These are phyloP conservation scores for Notothenia coriiceps DNA, from an alignment of 2,113 vertebrate species.

Conservation along the genomic window DNA sequence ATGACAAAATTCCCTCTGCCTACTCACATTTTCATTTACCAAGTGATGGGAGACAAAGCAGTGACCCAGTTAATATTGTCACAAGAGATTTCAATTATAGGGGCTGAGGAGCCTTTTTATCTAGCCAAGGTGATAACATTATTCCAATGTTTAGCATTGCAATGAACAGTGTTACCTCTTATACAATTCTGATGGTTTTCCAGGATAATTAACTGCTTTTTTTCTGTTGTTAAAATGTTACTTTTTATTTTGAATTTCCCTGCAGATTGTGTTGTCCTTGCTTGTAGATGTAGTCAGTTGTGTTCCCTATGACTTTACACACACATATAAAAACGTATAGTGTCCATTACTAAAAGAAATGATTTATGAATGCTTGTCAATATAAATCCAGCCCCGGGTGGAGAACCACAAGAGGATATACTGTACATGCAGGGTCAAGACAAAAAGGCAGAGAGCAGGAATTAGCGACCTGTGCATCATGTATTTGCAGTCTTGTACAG, in stretches of 20 bases:
- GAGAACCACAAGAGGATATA: not conserved
- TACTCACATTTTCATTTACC: constrained; percentile 11
- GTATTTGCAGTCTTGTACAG: constrained; percentile 2
- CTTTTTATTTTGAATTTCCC: not conserved
- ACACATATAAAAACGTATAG: not conserved
- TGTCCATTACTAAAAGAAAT: not conserved
- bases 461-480: constrained; percentile 44
- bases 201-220: not conserved
- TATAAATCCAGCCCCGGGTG: constrained; percentile 39
- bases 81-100: constrained; percentile 28
- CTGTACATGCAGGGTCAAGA: not conserved
- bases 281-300: too few relatives aligned
- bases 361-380: constrained; percentile 13
- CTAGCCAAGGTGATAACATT: not conserved
- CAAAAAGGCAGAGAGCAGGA: constrained; percentile 34
- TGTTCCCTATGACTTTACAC: too few relatives aligned
- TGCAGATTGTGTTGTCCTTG: not conserved
- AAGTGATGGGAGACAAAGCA: constrained; percentile 7
- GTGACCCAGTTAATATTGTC: constrained; percentile 28
- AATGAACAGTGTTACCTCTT: not conserved
- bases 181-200: not conserved
- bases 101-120: not conserved
- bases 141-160: not conserved
- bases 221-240: not conserved
- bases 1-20: constrained; percentile 7